A percentile compares a stretch with the other conserved stretches of the same genome.
These are phyloP conservation scores for Leiothrix lutea DNA, from an alignment of 2,113 vertebrate species.

Conservation along the genomic window DNA sequence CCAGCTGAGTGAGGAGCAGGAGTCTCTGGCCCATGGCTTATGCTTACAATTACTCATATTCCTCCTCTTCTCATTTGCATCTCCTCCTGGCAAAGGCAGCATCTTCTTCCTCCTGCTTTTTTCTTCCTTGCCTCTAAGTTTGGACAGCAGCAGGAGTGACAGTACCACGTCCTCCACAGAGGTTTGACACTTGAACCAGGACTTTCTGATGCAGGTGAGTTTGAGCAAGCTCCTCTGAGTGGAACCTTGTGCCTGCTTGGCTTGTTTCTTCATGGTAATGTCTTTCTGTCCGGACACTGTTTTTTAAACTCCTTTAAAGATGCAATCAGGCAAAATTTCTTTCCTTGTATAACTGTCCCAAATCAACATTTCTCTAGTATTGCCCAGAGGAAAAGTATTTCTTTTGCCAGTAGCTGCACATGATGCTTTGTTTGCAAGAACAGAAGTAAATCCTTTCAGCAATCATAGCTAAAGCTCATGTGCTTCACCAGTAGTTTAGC, in stretches of 20 bases:
- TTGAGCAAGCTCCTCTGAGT: neutral
- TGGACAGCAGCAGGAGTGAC: neutral
- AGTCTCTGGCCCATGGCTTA: neutral
- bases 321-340: neutral
- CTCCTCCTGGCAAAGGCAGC: neutral
- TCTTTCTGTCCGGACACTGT: neutral
- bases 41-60: neutral
- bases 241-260: neutral
- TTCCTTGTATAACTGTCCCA: neutral
- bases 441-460: neutral
- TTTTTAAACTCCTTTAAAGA: neutral
- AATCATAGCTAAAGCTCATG: neutral
- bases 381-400: neutral
- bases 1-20: neutral
- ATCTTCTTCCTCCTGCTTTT: neutral
- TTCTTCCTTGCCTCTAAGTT: neutral
- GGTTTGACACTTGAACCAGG: neutral
- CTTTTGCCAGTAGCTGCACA: neutral
- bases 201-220: neutral
- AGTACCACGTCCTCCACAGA: neutral
- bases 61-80: neutral
- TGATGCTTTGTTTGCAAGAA: neutral
- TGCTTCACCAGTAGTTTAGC: neutral
- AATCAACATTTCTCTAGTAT: neutral
- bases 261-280: neutral